phyloP scores from a whole-genome alignment of 2,797 vertebrate species.

The Hoplostethus mediterraneus region DNA sequence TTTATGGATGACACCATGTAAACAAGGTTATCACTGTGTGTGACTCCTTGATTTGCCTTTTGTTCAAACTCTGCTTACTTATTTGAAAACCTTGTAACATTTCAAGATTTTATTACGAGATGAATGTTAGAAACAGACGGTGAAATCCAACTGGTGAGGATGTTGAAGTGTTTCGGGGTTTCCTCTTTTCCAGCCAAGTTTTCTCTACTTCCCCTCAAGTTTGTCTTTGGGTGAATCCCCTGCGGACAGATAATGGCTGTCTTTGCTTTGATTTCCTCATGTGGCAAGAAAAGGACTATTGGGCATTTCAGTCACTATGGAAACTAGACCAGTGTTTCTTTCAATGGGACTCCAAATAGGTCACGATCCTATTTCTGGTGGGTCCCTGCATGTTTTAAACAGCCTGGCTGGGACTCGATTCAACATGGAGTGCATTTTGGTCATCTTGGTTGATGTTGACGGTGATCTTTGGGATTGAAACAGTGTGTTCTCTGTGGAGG shows the following conservation, averaged over 20 bases:
- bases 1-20: too few relatives aligned
- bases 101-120: constrained; percentile 16
- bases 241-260: constrained; percentile 1
- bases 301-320: constrained; percentile 10
- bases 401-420: background rate
- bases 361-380: background rate
- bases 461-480: background rate
- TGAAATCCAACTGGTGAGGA: background rate
- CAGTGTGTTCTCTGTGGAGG: background rate
- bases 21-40: background rate
- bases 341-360: background rate
- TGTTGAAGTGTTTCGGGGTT: background rate
- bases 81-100: constrained; percentile 8
- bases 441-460: background rate
- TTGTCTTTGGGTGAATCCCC: constrained; percentile 18
- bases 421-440: background rate
- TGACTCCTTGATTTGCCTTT: constrained; percentile 19
- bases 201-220: background rate
- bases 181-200: background rate
- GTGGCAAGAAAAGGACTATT: constrained; percentile 8
- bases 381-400: background rate
- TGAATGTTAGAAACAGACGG: background rate
- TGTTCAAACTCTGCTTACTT: constrained; percentile 8
- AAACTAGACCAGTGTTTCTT: constrained; percentile 17
- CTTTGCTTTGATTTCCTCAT: constrained; percentile 7